phyloP scores from a whole-genome alignment of 1,140 invertebrate genomes.

The Drosophila seguyi region DNA sequence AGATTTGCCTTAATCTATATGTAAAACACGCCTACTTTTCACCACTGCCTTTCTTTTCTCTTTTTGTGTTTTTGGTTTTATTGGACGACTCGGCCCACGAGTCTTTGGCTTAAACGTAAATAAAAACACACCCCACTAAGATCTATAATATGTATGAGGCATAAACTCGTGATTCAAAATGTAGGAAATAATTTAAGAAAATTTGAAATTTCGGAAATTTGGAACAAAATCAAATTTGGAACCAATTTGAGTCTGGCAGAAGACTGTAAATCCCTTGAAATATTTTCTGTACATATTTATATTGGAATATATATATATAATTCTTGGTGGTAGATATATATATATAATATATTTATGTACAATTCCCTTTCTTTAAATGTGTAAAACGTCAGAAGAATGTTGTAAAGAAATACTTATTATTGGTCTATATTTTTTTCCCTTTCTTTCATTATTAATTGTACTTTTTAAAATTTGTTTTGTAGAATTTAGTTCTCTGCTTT shows the following conservation, averaged over 20 bases:
- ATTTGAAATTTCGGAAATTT: neutral
- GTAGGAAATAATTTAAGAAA: slow-evolving; percentile 4
- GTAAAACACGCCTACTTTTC: slow-evolving; percentile 53
- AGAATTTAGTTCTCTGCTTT: neutral
- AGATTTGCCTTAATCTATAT: slow-evolving; percentile 51
- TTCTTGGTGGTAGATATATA: too few species aligned
- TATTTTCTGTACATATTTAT: neutral
- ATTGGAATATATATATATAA: neutral
- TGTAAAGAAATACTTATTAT: too few species aligned
- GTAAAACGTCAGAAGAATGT: too few species aligned
- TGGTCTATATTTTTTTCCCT: accelerated
- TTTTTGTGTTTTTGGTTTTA: slow-evolving; percentile 8
- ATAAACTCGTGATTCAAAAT: slow-evolving; percentile 43
- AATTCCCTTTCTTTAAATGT: neutral
- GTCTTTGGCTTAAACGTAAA: slow-evolving; percentile 53
- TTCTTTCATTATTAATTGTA: neutral
- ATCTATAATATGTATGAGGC: slow-evolving; percentile 5
- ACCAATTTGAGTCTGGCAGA: neutral
- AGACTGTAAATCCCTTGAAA: neutral
- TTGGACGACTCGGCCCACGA: slow-evolving; percentile 38
- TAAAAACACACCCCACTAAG: slow-evolving; percentile 50
- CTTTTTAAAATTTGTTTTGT: neutral
- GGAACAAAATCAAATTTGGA: neutral
- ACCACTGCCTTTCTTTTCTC: slow-evolving; percentile 10
- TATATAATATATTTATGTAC: neutral